Base-by-base conservation (phyloP, 2,888 invertebrate species). In the Hoplodrina blanda region DNA sequence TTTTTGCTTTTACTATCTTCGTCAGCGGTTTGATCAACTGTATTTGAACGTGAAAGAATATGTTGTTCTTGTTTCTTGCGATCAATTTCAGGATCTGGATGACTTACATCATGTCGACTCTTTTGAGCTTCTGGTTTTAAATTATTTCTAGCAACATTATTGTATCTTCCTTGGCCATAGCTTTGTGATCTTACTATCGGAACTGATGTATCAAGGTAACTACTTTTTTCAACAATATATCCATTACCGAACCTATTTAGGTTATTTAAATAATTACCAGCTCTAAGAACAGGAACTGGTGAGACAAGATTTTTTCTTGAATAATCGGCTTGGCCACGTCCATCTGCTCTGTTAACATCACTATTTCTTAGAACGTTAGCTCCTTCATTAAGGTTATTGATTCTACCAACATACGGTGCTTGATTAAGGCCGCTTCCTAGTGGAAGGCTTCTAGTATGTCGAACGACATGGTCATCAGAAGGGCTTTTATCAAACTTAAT, bases 291-390 rank as follows among this genome's bases (percentile, higher is more conserved):
- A 4, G 63, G 41, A 65, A 41, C 20, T 30, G 65, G 20, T 49
- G n/a, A 20, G 4, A 8, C 53, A 30, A 49, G 8, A 30, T 64
- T 55, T 33, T 33, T 73, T 50, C 30, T 74, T 19, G 13, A 30
- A 15, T 49, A 25, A 30, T 73, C 7, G 8, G 17, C 20, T 54
- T 63, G 54, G 20, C 11, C 46, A 37, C 17, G 13, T n/a, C 20
- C 41, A 25, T 53, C 20, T 19, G n/a, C 41, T 50, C 49, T 69
- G 25, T 50, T 41, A 33, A 37, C 10, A 41, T 62, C 25, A 73
- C 13, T 73, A 25, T 19, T 53, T 63, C 55, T 66, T 66, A 74
- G 65, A 20, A 33, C 3, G 17, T 74, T 65, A 13, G 11, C 8
- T 75, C 19, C 44, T 46, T 50, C 33, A 11, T 5, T 17, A 61